phyloP scores from a whole-genome alignment of 2,888 invertebrate species.

The Griposia aprilina region DNA sequence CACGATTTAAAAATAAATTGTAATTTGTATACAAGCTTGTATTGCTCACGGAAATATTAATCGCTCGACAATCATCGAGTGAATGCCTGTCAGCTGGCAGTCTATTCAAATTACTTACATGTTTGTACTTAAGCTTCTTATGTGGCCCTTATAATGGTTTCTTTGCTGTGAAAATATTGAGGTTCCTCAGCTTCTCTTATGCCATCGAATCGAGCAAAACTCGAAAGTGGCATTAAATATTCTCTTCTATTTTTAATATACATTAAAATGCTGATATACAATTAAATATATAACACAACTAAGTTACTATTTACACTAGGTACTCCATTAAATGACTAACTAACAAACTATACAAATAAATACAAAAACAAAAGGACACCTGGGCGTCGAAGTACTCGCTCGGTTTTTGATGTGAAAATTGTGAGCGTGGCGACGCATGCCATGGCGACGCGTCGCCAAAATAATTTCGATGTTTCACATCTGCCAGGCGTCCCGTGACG shows the following conservation, averaged over 20 bases:
- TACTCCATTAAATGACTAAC: neutral
- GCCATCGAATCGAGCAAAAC: conserved; percentile 3
- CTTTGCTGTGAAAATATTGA: conserved; percentile 21
- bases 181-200: neutral
- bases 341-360: neutral
- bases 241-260: neutral
- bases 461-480: no score
- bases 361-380: neutral
- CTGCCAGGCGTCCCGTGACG: no score
- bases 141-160: conserved; percentile 2
- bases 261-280: neutral
- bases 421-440: no score
- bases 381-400: neutral
- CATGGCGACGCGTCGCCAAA: no score
- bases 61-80: conserved; percentile 39
- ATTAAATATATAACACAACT: neutral
- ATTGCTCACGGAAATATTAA: conserved; percentile 24
- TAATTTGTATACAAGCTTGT: neutral
- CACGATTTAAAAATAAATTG: neutral
- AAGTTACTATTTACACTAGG: neutral
- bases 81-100: conserved; percentile 17
- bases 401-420: no score
- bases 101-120: conserved; percentile 4
- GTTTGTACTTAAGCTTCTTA: conserved; percentile 21
- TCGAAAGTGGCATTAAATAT: neutral